Conservation (phyloP, 2,113 vertebrate genomes). For the Empidonax traillii region DNA sequence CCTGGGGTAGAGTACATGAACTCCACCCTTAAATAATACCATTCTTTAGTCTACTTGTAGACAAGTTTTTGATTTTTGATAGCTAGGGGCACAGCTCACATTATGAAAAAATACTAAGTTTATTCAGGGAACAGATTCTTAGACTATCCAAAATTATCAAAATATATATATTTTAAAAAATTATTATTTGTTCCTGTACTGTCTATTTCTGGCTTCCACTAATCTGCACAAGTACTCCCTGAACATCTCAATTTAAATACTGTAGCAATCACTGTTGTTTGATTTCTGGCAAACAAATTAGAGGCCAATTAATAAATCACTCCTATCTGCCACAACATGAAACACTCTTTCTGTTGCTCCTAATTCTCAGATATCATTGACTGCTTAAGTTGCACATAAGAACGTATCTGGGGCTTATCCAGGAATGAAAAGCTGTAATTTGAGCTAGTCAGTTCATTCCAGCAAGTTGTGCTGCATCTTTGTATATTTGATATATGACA, state of each 20-base stretch:
- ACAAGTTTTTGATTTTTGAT: background rate
- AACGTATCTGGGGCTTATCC: background rate
- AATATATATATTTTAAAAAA: background rate
- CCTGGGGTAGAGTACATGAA: background rate
- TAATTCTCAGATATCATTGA: background rate
- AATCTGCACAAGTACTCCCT: background rate
- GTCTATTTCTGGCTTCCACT: background rate
- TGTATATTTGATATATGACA: background rate
- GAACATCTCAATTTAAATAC: background rate
- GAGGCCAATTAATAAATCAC: constrained; percentile 42
- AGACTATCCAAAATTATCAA: background rate
- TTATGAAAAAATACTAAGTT: background rate
- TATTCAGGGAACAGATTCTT: background rate
- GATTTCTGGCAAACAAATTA: constrained; percentile 2
- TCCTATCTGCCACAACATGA: background rate
- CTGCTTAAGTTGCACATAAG: background rate
- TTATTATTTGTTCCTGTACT: background rate
- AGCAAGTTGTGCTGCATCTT: background rate
- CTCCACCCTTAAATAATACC: background rate
- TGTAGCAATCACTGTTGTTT: background rate
- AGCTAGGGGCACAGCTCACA: background rate
- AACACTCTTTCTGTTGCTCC: background rate
- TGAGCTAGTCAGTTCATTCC: background rate
- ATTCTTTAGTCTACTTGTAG: background rate
- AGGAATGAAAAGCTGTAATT: constrained; percentile 15